Evolutionary conservation across 2,113 vertebrate genomes (phyloP), one percentile per base, ranked within the genome.

Genomic region (Mirza zaza): DNA sequence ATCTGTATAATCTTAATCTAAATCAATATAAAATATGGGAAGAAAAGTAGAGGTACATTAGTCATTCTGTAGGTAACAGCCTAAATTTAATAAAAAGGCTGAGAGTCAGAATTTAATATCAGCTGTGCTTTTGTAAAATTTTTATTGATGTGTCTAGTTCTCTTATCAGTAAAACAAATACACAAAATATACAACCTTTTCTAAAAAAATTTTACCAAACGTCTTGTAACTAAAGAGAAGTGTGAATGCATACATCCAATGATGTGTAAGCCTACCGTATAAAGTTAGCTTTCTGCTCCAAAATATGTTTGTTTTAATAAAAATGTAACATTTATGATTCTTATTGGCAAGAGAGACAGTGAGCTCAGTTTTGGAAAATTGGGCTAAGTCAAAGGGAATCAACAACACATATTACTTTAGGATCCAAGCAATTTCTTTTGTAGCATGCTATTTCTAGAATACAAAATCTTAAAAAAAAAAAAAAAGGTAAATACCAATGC

Each of bases 41-140:
- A 55, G 2, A 15, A 75, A 42, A 39, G 5, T 34, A 67, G 10
- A 70, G 27, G 12, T 86, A 45, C 23, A 36, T 73, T 94, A 87
- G 13, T 75, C 42, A 95, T 97, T 87, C 45, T 59, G 48, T 81
- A 80, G 14, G 21, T 50, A 23, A 93, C 17, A 91, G 39, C 29
- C 50, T 68, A 79, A 91, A 83, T 95, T 96, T 90, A 92, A 85
- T 81, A 23, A 89, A 82, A 94, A 65, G 8, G 6, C 59, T 86
- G 48, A 94, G 6, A 77, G 29, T 61, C 32, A 77, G 48, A 92
- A 81, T 71, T 70, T 96, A 94, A 82, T 59, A 70, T 13, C 18
- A 85, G 21, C 42, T 77, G 9, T 73, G 20, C 18, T 67, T 67
- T 80, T 68, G 25, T 68, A 29, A 23, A 59, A 27, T 61, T 75